A percentile compares a stretch with the other conserved stretches of the same genome.
phyloP scores from a whole-genome alignment of 2,113 vertebrate species.

The Holacanthus passer region DNA sequence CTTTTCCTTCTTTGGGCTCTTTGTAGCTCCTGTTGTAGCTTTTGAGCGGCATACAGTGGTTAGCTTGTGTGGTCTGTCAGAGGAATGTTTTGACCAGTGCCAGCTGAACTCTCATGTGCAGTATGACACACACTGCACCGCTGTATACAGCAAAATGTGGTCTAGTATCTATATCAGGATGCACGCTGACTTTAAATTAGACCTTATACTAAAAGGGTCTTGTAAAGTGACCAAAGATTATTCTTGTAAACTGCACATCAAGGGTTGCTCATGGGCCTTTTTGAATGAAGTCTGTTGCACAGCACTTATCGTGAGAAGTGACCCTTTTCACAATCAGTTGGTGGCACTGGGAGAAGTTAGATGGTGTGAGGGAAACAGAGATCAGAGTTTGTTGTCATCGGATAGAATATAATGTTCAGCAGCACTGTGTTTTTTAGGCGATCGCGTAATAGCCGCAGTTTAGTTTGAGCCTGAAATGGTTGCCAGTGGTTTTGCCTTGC shows the following conservation, averaged over 20 bases:
- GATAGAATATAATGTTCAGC: constrained; percentile 13
- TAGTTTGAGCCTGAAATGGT: constrained; percentile 66
- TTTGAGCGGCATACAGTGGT: constrained; percentile 66
- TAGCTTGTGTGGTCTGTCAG: constrained; percentile 74
- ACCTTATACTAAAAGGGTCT: constrained; percentile 43
- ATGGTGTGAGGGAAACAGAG: neutral
- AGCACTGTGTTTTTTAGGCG: constrained; percentile 3
- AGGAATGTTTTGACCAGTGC: constrained; percentile 78
- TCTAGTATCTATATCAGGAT: constrained; percentile 39
- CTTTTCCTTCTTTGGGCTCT: constrained; percentile 65
- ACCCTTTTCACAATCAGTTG: constrained; percentile 17
- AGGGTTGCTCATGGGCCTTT: constrained; percentile 7
- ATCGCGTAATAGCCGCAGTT: constrained; percentile 27
- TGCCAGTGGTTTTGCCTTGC: constrained; percentile 62
- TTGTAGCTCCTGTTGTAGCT: constrained; percentile 62
- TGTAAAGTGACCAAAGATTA: constrained; percentile 33
- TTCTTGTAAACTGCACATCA: constrained; percentile 31
- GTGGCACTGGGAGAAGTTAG: constrained; percentile 27
- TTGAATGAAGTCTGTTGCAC: constrained; percentile 46
- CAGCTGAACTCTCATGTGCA: constrained; percentile 65
- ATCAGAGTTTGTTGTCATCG: constrained; percentile 5
- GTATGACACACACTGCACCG: constrained; percentile 57
- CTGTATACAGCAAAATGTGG: constrained; percentile 54
- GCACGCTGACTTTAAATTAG: constrained; percentile 60
- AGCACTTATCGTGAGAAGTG: constrained; percentile 31